These are phyloP conservation scores for Coilia nasus DNA, from an alignment of 2,797 vertebrate species.

Conservation along the genomic window DNA sequence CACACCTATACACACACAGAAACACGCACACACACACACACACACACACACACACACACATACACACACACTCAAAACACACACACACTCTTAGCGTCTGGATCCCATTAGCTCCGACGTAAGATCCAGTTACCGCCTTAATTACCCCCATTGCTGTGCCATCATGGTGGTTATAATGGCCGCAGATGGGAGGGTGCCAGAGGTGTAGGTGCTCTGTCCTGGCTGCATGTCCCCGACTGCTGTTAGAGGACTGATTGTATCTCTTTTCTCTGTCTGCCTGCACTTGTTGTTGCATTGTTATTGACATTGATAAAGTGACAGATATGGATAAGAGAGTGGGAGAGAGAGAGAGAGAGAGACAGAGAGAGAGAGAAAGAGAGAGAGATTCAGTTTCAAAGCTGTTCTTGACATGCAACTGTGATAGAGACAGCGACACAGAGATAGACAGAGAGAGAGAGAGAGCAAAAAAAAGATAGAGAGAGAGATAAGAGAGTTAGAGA, in stretches of 20 bases:
- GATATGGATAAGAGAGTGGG: too few relatives aligned
- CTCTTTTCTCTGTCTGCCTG: not conserved
- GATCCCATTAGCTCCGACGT: conserved; percentile 18
- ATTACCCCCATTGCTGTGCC: not conserved
- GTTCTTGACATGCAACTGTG: not conserved
- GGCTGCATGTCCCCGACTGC: not conserved
- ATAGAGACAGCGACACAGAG: not conserved
- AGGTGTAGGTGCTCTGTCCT: not conserved
- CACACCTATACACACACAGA: too few relatives aligned
- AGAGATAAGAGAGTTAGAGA: not conserved
- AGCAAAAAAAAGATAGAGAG: not conserved
- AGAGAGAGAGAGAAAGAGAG: too few relatives aligned
- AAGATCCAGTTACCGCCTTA: conserved; percentile 26
- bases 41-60: too few relatives aligned
- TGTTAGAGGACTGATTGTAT: not conserved
- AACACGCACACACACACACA: not conserved
- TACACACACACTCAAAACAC: not conserved
- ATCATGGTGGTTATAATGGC: not conserved
- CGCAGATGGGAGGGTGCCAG: not conserved
- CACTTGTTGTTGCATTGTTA: not conserved
- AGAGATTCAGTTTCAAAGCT: not conserved
- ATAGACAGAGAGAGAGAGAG: not conserved
- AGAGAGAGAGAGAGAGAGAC: too few relatives aligned
- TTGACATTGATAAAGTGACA: too few relatives aligned
- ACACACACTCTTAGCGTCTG: conserved; percentile 19